Evolutionary conservation across 1,140 invertebrate genomes (phyloP).

Genomic region (Megathymus violae): DNA sequence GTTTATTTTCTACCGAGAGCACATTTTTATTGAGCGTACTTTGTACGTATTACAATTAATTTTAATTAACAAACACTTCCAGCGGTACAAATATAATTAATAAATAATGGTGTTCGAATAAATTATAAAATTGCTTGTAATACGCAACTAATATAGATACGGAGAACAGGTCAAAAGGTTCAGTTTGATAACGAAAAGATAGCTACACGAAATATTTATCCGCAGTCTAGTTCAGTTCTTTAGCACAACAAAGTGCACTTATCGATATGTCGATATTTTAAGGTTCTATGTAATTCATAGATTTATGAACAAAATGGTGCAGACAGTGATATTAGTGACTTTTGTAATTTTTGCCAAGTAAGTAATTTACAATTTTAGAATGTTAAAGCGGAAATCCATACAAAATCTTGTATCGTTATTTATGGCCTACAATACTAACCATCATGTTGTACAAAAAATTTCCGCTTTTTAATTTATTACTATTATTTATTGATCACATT

Average conservation of each 20-base stretch:
- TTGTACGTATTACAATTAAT: no score
- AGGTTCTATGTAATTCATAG: background rate
- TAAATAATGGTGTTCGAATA: no score
- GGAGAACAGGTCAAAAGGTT: slow-evolving; percentile 49
- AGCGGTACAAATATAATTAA: no score
- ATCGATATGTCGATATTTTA: background rate
- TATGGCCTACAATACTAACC: no score
- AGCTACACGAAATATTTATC: slow-evolving; percentile 22
- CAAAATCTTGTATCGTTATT: no score
- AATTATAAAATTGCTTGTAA: background rate
- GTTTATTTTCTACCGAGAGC: no score
- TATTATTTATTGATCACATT: no score
- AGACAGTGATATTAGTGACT: slow-evolving; percentile 39
- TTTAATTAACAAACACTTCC: no score
- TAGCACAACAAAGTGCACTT: background rate
- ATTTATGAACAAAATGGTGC: slow-evolving; percentile 20
- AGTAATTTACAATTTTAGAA: slow-evolving; percentile 30
- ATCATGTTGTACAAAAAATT: no score
- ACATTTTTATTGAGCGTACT: no score
- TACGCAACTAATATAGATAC: slow-evolving; percentile 30
- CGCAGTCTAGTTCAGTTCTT: slow-evolving; percentile 1
- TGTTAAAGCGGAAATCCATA: no score
- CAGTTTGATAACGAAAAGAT: slow-evolving; percentile 46
- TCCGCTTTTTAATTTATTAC: no score
- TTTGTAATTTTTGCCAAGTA: slow-evolving; percentile 33